Base-by-base conservation (phyloP, 1,140 invertebrate species). In the Leptopilina boulardi region DNA sequence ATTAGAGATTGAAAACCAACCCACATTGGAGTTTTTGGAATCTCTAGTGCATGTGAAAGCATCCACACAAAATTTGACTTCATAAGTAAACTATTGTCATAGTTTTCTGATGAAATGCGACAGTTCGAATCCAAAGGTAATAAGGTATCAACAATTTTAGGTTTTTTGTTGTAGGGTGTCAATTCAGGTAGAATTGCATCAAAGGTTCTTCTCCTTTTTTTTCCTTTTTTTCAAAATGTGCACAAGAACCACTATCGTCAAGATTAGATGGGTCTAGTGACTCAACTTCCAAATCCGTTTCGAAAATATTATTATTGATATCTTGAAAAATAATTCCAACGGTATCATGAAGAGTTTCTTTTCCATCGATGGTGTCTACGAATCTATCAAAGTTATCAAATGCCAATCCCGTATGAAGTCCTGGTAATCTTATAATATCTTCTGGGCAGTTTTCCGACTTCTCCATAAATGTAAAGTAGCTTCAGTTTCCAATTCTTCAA, bases 271-370 rank as follows among this genome's bases (percentile, higher is more conserved):
- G 4, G 3, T 5, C 5, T n/a, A n/a, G n/a, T n/a, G n/a, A n/a
- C 10, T 19, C 51, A 8, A 9, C 51, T 19, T 18, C 51, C 4
- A 21, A 19, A 19, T 1, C 4, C 19, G 9, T 21, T 19, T 54
- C 18, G 4, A 34, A 34, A 34, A 6, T 34, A 34, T 2, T 34
- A 34, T 34, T 34, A 34, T 3, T 34, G 2, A 44, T 34, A 19
- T 11, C 10, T 26, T 70, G 18, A 47, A n/a, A 75, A 51, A 41
- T 30, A 19, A 75, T 19, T 21, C 90, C 91, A n/a, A 92, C 90
- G 10, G 89, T 92, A 75, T 92, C 91, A 81, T 92, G 87, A 1
- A 92, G 70, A 77, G 89, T 91, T 26, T 88, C 89, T 82, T 88
- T 89, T 34, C 89, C 90, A 82, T 77, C 86, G 6, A 80, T 26